A percentile compares a stretch with the other conserved stretches of the same genome.
Conservation (phyloP, 2,888 invertebrate species). For the Drosophila meridionalis region DNA sequence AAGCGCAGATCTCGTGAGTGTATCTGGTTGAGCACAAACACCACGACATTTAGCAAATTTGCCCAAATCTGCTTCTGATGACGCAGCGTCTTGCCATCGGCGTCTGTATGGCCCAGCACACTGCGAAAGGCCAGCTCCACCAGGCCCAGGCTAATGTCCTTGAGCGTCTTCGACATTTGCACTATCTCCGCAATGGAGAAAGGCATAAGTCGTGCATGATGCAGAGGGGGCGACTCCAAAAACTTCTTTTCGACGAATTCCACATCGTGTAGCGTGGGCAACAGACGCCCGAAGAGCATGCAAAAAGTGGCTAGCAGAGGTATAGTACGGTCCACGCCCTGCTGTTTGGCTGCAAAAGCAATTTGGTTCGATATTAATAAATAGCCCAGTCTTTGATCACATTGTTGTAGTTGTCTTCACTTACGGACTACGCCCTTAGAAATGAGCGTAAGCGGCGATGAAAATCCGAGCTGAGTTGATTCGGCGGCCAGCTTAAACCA, state of each 20-base stretch:
- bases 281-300: constrained; percentile 91
- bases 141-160: constrained; percentile 93
- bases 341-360: constrained; percentile 85
- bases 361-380: background rate
- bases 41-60: constrained; percentile 90
- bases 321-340: constrained; percentile 88
- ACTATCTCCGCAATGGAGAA: constrained; percentile 91
- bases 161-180: constrained; percentile 89
- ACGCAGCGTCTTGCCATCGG: constrained; percentile 82
- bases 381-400: no score
- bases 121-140: constrained; percentile 92
- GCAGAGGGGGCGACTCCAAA: constrained; percentile 61
- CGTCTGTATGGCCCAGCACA: constrained; percentile 83
- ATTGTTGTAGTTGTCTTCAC: constrained; percentile 46
- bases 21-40: constrained; percentile 91
- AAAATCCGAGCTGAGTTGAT: constrained; percentile 84
- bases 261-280: constrained; percentile 93
- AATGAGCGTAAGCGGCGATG: constrained; percentile 84
- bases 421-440: constrained; percentile 85
- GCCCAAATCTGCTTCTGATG: constrained; percentile 89
- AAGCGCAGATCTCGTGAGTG: constrained; percentile 94
- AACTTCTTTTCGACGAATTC: constrained; percentile 89
- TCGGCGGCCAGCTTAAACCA: constrained; percentile 87
- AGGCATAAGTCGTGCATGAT: constrained; percentile 85
- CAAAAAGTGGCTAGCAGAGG: constrained; percentile 94